A percentile compares a stretch with the other conserved stretches of the same genome.
phyloP scores from a whole-genome alignment of 1,140 invertebrate species.

The Cecropterus lyciades region DNA sequence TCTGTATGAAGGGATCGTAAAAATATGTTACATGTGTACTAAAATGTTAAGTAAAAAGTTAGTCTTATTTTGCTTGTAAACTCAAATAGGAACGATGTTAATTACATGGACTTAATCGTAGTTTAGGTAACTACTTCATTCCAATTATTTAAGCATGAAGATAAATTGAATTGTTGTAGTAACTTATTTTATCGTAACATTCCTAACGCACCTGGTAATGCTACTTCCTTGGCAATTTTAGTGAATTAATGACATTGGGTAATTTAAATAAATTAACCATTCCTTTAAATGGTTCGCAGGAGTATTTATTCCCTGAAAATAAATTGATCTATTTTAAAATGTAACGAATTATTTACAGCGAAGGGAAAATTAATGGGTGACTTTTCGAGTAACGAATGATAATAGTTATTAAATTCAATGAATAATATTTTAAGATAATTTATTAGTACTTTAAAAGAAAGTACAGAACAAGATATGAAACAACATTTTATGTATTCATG shows the following conservation, averaged over 20 bases:
- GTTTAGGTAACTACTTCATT: background rate
- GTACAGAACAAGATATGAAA: too few relatives aligned
- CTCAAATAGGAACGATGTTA: too few relatives aligned
- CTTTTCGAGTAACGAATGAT: background rate
- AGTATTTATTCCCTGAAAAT: constrained; percentile 30
- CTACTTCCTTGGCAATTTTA: constrained; percentile 44
- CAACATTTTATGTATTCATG: too few relatives aligned
- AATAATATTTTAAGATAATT: too few relatives aligned
- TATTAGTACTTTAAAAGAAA: too few relatives aligned
- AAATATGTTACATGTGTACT: too few relatives aligned
- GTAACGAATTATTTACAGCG: background rate
- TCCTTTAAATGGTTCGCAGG: constrained; percentile 34
- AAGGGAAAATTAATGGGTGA: background rate
- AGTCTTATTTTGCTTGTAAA: too few relatives aligned
- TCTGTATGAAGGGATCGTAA: too few relatives aligned
- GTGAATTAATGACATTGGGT: constrained; percentile 50
- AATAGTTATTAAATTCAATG: too few relatives aligned
- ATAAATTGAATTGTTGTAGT: constrained; percentile 16
- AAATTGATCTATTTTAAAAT: constrained; percentile 21
- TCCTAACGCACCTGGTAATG: constrained; percentile 25
- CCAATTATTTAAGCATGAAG: constrained; percentile 18
- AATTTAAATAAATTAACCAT: constrained; percentile 75
- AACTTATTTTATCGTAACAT: constrained; percentile 19
- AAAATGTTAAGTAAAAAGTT: too few relatives aligned
- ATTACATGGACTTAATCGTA: background rate